phyloP scores from a whole-genome alignment of 2,888 invertebrate species.

The Thecophora atra region DNA sequence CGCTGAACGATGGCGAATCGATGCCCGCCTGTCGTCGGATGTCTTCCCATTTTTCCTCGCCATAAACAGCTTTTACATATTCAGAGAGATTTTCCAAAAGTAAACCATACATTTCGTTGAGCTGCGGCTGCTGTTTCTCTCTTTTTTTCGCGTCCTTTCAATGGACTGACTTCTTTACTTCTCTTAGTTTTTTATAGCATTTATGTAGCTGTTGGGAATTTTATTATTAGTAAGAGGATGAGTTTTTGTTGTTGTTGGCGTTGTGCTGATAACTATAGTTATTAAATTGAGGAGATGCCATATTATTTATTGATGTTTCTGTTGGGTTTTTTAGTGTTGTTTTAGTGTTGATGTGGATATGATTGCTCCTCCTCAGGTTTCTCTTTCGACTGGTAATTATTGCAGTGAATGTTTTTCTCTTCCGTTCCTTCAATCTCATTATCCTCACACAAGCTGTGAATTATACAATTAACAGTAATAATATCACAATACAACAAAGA shows the following conservation, averaged over 20 bases:
- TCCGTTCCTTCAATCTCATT: too few relatives aligned
- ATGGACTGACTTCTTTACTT: conserved; percentile 3
- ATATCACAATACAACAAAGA: neutral
- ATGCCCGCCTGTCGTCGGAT: conserved; percentile 87
- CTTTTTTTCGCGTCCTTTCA: neutral
- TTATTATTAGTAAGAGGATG: neutral
- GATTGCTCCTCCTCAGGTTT: too few relatives aligned
- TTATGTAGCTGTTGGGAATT: conserved; percentile 6
- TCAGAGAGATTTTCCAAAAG: conserved; percentile 93
- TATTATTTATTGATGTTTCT: too few relatives aligned
- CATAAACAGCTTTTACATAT: conserved; percentile 91
- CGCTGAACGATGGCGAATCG: conserved; percentile 86
- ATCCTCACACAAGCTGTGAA: neutral
- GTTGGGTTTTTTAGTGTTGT: too few relatives aligned
- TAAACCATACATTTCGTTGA: conserved; percentile 86
- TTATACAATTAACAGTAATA: neutral
- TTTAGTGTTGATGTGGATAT: too few relatives aligned
- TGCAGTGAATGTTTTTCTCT: too few relatives aligned
- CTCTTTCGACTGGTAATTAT: too few relatives aligned
- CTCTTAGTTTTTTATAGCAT: too few relatives aligned
- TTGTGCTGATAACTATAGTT: conserved; percentile 2
- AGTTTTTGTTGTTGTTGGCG: neutral
- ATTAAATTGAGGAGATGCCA: neutral
- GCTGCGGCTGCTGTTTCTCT: neutral
- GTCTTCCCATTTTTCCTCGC: conserved; percentile 93